These are phyloP conservation scores for Fukomys damarensis DNA, from an alignment of 2,113 vertebrate species.

Conservation along the genomic window DNA sequence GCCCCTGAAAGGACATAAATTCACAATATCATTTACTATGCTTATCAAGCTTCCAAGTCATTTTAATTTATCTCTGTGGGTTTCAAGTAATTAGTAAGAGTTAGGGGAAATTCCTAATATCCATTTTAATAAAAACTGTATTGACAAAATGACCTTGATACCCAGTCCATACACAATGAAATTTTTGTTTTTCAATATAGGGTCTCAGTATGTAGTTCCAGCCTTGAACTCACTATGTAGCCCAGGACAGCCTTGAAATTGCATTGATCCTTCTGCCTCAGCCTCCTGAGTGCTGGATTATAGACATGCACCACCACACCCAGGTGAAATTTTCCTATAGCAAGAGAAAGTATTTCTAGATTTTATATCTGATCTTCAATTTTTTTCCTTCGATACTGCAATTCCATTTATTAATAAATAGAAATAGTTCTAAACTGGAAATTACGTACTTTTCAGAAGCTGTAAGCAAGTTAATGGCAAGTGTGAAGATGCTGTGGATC, in stretches of 20 bases:
- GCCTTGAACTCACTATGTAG: neutral
- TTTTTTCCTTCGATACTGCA: conserved; percentile 38
- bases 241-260: neutral
- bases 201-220: neutral
- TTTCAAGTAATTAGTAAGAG: conserved; percentile 14
- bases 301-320: neutral
- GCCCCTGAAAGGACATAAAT: neutral
- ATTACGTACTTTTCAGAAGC: conserved; percentile 48
- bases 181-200: neutral
- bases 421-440: conserved; percentile 4
- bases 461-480: conserved; percentile 33
- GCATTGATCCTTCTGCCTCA: neutral
- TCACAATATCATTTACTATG: conserved; percentile 24
- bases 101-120: conserved; percentile 35
- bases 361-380: conserved; percentile 26
- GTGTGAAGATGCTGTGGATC: neutral
- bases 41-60: conserved; percentile 30
- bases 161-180: conserved; percentile 6
- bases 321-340: neutral
- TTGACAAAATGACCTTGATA: conserved; percentile 19
- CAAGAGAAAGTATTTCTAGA: conserved; percentile 29
- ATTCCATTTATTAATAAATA: conserved; percentile 10
- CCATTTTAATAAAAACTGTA: conserved; percentile 43
- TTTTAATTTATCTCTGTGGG: conserved; percentile 48
- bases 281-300: neutral